Base-by-base conservation (phyloP, 2,888 invertebrate species). In the Fragum sueziense region DNA sequence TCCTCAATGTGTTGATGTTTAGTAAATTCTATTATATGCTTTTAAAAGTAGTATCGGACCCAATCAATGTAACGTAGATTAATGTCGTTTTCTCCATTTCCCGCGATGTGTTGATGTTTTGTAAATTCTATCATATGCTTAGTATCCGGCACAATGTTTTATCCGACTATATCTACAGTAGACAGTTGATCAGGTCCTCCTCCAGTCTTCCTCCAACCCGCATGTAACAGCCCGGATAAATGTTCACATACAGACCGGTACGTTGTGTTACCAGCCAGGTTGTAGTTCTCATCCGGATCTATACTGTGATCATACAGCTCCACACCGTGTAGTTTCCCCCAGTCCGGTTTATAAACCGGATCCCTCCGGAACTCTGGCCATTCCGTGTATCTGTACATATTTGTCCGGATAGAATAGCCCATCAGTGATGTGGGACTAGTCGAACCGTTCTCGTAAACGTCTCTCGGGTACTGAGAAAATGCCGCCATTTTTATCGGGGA, bases 241-340 rank as follows among this genome's bases (percentile, higher is more conserved):
- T 68, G 25, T 34, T n/a, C n/a, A 6, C 70, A 14, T 14, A 74
- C 59, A 2, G 52, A 2, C 6, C 34, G 20, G 82, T 95, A 92
- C 75, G 92, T 89, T 9, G 88, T 83, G 79, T 94, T 91, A 54
- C 92, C 89, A 9, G 93, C 94, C 81, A 96, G 90, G 94, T 97
- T 97, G 33, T 95, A 93, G 88, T 95, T 95, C 94, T 97, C 97
- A 4, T 94, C 93, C 0, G 95, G 93, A 93, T 97, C 97, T 47
- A 94, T 90, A 2, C 92, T 89, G 91, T 97, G 96, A 93, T 97
- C 96, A 90, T 97, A 97, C 79, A 97, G 93, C 93, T 97, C 97
- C 86, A 95, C 93, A 85, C 94, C 93, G 59, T 94, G 93, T 96
- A 76, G 62, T n/a, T 61, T 33, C 25, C 67, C 59, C 85, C 85